Percentiles rank a stretch among this genome's conserved stretches.
phyloP scores from a whole-genome alignment of 1,140 invertebrate species.

The Trigoniulus corallinus region DNA sequence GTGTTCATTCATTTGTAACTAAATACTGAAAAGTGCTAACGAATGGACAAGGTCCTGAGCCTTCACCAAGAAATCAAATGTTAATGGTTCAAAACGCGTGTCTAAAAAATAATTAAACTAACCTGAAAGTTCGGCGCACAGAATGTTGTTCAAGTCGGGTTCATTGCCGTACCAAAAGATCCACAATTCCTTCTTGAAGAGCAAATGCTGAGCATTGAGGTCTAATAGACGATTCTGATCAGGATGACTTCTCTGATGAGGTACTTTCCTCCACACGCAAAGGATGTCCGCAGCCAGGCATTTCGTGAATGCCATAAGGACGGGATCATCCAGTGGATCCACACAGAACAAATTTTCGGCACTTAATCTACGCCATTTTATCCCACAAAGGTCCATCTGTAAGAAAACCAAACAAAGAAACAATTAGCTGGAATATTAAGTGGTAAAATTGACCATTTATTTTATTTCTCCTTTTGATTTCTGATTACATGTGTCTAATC shows the following conservation, averaged over 20 bases:
- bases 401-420: conserved; percentile 23
- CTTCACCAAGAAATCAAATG: no score
- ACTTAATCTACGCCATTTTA: conserved; percentile 92
- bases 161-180: conserved; percentile 99
- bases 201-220: conserved; percentile 4
- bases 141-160: conserved; percentile 44
- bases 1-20: no score
- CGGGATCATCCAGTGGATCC: conserved; percentile 76
- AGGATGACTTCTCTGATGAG: conserved; percentile 4
- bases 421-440: not conserved
- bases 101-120: no score
- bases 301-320: conserved; percentile 77
- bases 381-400: conserved; percentile 94
- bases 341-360: conserved; percentile 51
- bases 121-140: conserved; percentile 43
- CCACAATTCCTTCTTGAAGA: conserved; percentile 80
- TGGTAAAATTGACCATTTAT: no score
- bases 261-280: conserved; percentile 77
- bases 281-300: conserved; percentile 87
- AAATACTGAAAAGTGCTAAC: no score
- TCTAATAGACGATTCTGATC: conserved; percentile 2
- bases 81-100: no score
- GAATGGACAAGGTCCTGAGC: no score
- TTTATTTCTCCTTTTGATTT: no score
- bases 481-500: no score